Evolutionary conservation across 2,888 invertebrate genomes (phyloP), one percentile per base, ranked within the genome.

Genomic region (Antheraea assamensis): DNA sequence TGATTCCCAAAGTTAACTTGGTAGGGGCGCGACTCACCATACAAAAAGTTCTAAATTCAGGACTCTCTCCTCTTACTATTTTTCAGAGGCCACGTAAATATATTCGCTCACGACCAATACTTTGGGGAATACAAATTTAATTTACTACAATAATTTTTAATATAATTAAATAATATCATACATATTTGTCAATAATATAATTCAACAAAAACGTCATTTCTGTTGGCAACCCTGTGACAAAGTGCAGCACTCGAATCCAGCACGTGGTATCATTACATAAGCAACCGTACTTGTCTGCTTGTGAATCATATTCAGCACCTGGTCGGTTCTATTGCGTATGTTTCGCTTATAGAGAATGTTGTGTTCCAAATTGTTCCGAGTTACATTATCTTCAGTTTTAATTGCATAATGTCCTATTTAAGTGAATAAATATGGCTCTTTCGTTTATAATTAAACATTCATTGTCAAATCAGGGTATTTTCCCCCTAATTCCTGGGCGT

Each of bases 191-290:
- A 49, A 19, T 49, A 49, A 49, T 49, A 19, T 49, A 55, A n/a
- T n/a, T 55, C 2, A 55, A n/a, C 4, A 55, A 55, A n/a, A 55
- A n/a, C 55, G 21, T 5, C 8, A 61, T 8, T 61, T 61, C 2
- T 61, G 27, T 64, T 68, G 68, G 2, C 68, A 68, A n/a, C 68
- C 68, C 68, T 68, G 35, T 21, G n/a, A 4, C 10, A 35, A 35
- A 68, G 68, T 68, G 35, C 35, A 66, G 21, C n/a, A 13, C 66
- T 66, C 68, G 31, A 72, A 68, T 52, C 70, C 24, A 55, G 73
- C 73, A 73, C 70, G 73, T 73, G 73, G 24, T 68, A 73, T 35
- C 55, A 31, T 73, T 73, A 73, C 70, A 70, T 70, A 73, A 73
- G 70, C 52, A 30, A 35, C 31, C 42, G 52, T 70, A 73, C 73